Evolutionary conservation across 1,140 invertebrate species (phyloP).

Genomic region (Lasioglossum albipes): DNA sequence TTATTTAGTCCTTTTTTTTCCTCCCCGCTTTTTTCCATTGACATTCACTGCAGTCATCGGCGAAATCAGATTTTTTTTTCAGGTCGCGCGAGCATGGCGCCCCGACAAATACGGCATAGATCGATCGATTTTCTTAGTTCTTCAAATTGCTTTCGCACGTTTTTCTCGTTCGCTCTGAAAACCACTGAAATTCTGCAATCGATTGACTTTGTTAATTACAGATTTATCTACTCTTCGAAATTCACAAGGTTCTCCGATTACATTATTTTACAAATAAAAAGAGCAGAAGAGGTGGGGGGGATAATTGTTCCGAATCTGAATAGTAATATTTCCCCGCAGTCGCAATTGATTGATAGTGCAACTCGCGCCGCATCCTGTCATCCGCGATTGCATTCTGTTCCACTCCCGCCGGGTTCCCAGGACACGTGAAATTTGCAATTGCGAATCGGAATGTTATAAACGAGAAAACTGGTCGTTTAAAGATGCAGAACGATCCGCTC

Average conservation of each 20-base stretch:
- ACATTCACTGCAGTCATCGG: constrained; percentile 9
- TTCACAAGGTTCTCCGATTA: too few species aligned
- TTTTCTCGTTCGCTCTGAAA: too few species aligned
- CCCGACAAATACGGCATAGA: background rate
- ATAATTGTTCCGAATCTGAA: too few species aligned
- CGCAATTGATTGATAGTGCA: too few species aligned
- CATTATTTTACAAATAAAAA: too few species aligned
- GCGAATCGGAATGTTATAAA: background rate
- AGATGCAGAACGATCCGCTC: background rate
- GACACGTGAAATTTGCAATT: background rate
- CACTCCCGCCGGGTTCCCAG: too few species aligned
- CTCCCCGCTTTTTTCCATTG: background rate
- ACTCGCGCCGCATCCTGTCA: background rate
- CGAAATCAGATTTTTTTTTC: background rate
- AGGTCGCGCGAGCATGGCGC: background rate
- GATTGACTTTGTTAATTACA: too few species aligned
- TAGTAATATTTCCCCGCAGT: too few species aligned
- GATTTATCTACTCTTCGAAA: too few species aligned
- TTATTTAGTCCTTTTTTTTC: constrained; percentile 15
- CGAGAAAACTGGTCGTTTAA: background rate
- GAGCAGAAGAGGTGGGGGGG: too few species aligned
- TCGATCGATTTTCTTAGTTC: constrained; percentile 14
- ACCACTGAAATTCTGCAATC: too few species aligned
- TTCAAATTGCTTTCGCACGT: too few species aligned
- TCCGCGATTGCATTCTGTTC: background rate